Evolutionary conservation across 2,888 invertebrate species (phyloP).

Genomic region (Harpalus rufipes): DNA sequence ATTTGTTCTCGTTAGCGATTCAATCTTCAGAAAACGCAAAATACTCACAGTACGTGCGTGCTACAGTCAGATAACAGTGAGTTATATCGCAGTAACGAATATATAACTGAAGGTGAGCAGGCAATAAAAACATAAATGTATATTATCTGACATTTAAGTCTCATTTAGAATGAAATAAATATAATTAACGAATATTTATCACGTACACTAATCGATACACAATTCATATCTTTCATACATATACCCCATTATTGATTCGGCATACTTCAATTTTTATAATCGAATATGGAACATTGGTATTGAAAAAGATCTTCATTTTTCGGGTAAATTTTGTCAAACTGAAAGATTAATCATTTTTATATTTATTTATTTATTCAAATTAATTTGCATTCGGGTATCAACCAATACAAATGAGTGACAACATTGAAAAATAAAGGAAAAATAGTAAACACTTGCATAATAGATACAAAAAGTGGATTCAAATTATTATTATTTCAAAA

Average conservation of each 20-base stretch:
- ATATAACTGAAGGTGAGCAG: constrained; percentile 62
- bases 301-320: too few species aligned
- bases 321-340: too few species aligned
- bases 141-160: constrained; percentile 64
- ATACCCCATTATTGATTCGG: background rate
- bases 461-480: too few species aligned
- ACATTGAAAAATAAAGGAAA: too few species aligned
- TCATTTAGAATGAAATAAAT: constrained; percentile 62
- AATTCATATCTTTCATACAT: constrained; percentile 40
- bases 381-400: too few species aligned
- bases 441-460: too few species aligned
- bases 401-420: too few species aligned
- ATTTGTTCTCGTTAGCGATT: constrained; percentile 48
- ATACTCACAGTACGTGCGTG: constrained; percentile 52
- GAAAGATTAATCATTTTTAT: too few species aligned
- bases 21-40: constrained; percentile 53
- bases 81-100: constrained; percentile 64
- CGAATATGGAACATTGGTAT: too few species aligned
- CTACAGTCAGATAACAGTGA: constrained; percentile 61
- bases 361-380: too few species aligned
- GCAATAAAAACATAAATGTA: constrained; percentile 65
- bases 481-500: too few species aligned
- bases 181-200: constrained; percentile 62
- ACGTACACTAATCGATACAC: constrained; percentile 60
- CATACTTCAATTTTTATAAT: background rate